Conservation (phyloP, 1,140 invertebrate genomes). For the Chymomyza costata region DNA sequence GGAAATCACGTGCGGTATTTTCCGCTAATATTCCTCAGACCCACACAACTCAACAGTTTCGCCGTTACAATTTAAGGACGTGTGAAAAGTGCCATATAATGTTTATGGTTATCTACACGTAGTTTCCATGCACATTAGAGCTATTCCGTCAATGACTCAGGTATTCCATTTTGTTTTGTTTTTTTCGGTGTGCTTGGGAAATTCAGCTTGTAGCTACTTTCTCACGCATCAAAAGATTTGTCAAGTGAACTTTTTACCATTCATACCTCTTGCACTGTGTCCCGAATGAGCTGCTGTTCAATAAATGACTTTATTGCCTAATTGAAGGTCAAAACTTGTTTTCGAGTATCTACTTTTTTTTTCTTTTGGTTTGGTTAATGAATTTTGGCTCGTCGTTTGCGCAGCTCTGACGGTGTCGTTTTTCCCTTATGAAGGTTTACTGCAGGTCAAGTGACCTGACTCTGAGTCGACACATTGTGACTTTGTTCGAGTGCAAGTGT, state of each 20-base stretch:
- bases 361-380: constrained; percentile 42
- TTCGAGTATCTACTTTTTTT: not conserved
- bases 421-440: constrained; percentile 39
- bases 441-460: constrained; percentile 61
- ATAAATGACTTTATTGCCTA: constrained; percentile 70
- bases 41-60: constrained; percentile 40
- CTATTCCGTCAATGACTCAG: constrained; percentile 27
- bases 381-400: constrained; percentile 29
- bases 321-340: constrained; percentile 65
- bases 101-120: constrained; percentile 53
- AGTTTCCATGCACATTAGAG: constrained; percentile 47
- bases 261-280: constrained; percentile 54
- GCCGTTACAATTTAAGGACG: constrained; percentile 44
- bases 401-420: constrained; percentile 27
- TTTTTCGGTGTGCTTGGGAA: constrained; percentile 28
- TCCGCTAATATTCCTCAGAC: constrained; percentile 46
- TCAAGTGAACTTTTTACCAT: constrained; percentile 7
- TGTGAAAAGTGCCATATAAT: constrained; percentile 40
- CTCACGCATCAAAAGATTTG: constrained; percentile 13
- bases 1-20: constrained; percentile 71
- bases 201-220: constrained; percentile 50
- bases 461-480: no score
- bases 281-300: constrained; percentile 43
- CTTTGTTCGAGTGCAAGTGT: constrained; percentile 27
- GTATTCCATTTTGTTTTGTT: constrained; percentile 32